Evolutionary conservation across 2,888 invertebrate species (phyloP).

Genomic region (Pollenia griseotomentosa): DNA sequence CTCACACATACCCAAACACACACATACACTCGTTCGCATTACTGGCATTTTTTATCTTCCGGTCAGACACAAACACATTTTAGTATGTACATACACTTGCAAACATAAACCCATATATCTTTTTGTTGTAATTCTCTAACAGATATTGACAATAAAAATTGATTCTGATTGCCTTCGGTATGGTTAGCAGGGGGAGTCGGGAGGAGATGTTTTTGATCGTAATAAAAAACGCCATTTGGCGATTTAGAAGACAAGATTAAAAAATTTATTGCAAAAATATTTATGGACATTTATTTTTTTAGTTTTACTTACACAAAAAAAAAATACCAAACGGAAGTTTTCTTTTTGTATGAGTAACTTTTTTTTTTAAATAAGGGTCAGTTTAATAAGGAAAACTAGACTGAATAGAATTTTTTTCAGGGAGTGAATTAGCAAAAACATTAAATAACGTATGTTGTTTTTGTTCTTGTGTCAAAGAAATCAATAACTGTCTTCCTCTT

Average conservation of each 20-base stretch:
- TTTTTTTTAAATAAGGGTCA: slow-evolving; percentile 61
- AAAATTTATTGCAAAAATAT: slow-evolving; percentile 85
- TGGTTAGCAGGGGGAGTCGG: slow-evolving; percentile 44
- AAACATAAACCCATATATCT: slow-evolving; percentile 34
- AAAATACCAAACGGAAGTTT: slow-evolving; percentile 26
- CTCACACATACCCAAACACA: slow-evolving; percentile 19
- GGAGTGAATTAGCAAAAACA: slow-evolving; percentile 53
- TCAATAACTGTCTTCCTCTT: slow-evolving; percentile 35
- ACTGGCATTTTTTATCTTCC: slow-evolving; percentile 67
- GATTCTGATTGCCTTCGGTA: slow-evolving; percentile 79
- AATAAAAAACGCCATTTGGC: slow-evolving; percentile 84
- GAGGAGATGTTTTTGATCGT: slow-evolving; percentile 73
- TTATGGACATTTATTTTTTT: slow-evolving; percentile 81
- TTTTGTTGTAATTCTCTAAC: slow-evolving; percentile 46
- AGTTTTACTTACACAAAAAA: slow-evolving; percentile 3
- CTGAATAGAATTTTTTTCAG: slow-evolving; percentile 26
- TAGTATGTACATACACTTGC: neutral
- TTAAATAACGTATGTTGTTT: slow-evolving; percentile 36
- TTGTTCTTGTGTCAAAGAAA: slow-evolving; percentile 59
- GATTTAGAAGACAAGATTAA: slow-evolving; percentile 85
- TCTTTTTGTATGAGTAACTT: slow-evolving; percentile 21
- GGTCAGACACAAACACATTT: slow-evolving; percentile 21
- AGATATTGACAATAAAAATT: slow-evolving; percentile 78
- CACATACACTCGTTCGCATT: slow-evolving; percentile 1
- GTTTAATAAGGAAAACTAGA: slow-evolving; percentile 23